A percentile compares a stretch with the other conserved stretches of the same genome.
Conservation (phyloP, 1,140 invertebrate genomes). For the Glossosoma conforme region DNA sequence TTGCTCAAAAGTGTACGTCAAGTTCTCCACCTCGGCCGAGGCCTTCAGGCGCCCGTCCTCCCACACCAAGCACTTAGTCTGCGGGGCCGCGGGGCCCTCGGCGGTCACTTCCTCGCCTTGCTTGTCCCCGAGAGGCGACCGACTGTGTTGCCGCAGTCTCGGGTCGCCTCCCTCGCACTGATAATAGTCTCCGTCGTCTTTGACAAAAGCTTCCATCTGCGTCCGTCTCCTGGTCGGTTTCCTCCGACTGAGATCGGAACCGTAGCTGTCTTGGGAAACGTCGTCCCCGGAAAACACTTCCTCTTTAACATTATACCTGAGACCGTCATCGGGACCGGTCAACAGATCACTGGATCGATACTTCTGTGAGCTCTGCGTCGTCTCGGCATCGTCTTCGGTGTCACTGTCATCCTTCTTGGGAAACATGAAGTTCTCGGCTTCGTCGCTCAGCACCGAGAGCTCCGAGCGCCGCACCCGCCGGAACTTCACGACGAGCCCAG, state of each 20-base stretch:
- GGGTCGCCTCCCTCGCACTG: not conserved
- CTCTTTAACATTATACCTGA: constrained; percentile 10
- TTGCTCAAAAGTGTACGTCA: constrained; percentile 71
- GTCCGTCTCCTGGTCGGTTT: constrained; percentile 23
- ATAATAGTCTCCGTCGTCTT: not conserved
- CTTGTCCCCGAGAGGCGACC: not conserved
- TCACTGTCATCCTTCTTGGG: constrained; percentile 52
- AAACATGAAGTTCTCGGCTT: constrained; percentile 82
- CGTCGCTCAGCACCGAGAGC: constrained; percentile 67
- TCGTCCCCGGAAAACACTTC: constrained; percentile 32
- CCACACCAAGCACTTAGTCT: constrained; percentile 42
- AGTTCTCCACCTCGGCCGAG: constrained; percentile 55
- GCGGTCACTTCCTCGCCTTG: not conserved
- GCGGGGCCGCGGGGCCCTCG: constrained; percentile 11
- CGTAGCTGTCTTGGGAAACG: constrained; percentile 34
- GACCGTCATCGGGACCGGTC: not conserved
- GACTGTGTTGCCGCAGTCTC: too few relatives aligned
- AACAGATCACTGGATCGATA: constrained; percentile 21
- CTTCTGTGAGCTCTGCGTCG: constrained; percentile 25
- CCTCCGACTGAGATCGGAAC: constrained; percentile 6
- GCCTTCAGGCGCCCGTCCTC: constrained; percentile 48
- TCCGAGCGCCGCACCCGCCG: constrained; percentile 65
- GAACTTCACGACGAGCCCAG: constrained; percentile 67
- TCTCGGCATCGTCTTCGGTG: constrained; percentile 45
- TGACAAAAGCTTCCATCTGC: constrained; percentile 28